Base-by-base conservation (phyloP, 2,113 vertebrate species). In the Etheostoma spectabile region DNA sequence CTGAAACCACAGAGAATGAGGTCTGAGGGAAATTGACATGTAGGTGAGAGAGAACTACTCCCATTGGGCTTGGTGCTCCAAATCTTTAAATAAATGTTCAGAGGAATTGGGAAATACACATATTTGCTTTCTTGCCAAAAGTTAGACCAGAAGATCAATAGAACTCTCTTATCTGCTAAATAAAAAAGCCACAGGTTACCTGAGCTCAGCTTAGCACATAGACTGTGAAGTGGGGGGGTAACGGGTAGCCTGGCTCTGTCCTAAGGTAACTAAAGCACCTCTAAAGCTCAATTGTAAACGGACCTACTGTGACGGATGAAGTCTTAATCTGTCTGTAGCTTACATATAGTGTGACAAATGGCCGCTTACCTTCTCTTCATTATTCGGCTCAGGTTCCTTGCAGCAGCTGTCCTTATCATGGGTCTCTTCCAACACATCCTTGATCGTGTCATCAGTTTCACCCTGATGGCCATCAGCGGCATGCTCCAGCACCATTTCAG, bases 281-380 rank as follows among this genome's bases (percentile, higher is more conserved):
- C 27, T 16, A 22, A 48, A 57, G 8, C 13, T n/a, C 13, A 76
- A 30, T 18, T 48, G 27, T 13, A 49, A 13, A 67, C 16, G 15
- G 16, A 52, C 18, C 6, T 33, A 6, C 6, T 13, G 33, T 2
- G 15, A 27, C 8, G 6, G 10, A 33, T 51, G 11, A 38, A 2
- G 2, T 62, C 38, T 51, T 42, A 15, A 45, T 63, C 22, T 22
- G 42, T 45, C 33, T 52, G 14, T 21, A 18, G n/a, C 21, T 18
- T 64, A 18, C 3, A 35, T 35, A 22, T 48, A 49, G 13, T 21
- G 45, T 68, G 27, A 22, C 64, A 49, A 38, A 42, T 22, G 8
- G n/a, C 15, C 19, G 0, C 79, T 82, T 64, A 89, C 88, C 74
- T 73, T 68, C 18, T 80, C 52, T 38, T 77, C 61, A 33, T 10